phyloP scores from a whole-genome alignment of 2,113 vertebrate species.

The Vidua chalybeata region DNA sequence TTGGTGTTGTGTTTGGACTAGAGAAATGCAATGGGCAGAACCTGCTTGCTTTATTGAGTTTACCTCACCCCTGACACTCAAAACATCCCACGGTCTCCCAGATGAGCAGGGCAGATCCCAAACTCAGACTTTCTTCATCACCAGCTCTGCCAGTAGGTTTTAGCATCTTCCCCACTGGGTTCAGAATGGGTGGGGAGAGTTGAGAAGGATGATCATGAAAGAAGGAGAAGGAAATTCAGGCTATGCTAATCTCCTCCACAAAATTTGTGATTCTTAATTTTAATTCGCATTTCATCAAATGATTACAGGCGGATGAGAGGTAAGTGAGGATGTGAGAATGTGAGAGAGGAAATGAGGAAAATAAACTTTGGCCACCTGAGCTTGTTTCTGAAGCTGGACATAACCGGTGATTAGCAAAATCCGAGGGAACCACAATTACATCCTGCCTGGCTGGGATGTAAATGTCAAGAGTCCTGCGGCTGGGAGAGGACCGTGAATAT shows the following conservation, averaged over 20 bases:
- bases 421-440: background rate
- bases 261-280: background rate
- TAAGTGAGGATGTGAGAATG: background rate
- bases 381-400: constrained; percentile 1
- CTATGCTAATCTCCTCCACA: background rate
- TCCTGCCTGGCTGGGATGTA: constrained; percentile 10
- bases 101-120: background rate
- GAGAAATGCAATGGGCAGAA: background rate
- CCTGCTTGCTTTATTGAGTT: background rate
- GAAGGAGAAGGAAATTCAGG: background rate
- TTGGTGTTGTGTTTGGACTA: background rate
- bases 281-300: background rate
- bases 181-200: background rate
- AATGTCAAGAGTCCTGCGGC: constrained; percentile 65
- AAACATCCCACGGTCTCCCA: background rate
- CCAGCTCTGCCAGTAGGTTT: background rate
- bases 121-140: background rate
- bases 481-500: background rate
- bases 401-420: constrained; percentile 20
- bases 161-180: background rate
- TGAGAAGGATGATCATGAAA: background rate
- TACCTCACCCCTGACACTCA: background rate
- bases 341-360: background rate
- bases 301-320: background rate
- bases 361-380: background rate